Conservation (phyloP, 2,888 invertebrate genomes). For the Hipparchia sbordonii region DNA sequence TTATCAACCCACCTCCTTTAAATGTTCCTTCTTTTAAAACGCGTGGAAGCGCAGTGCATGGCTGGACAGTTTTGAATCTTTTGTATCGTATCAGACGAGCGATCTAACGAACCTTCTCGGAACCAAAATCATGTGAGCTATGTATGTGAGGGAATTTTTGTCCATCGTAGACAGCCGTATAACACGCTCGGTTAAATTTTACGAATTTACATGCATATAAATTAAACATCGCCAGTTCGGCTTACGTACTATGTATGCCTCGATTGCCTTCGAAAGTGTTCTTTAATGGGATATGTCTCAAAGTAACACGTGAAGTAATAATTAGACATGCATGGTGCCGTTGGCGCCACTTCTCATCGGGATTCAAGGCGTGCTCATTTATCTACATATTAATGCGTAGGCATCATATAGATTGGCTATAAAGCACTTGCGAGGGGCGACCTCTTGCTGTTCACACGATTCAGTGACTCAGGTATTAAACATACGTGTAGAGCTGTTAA, state of each 20-base stretch:
- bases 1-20: too few relatives aligned
- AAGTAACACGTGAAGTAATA: conserved; percentile 49
- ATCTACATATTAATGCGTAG: conserved; percentile 37
- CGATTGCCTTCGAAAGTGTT: conserved; percentile 24
- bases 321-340: conserved; percentile 61
- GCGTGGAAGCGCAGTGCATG: conserved; percentile 25
- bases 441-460: conserved; percentile 40
- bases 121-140: conserved; percentile 33
- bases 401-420: conserved; percentile 32
- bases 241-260: conserved; percentile 20
- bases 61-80: conserved; percentile 34
- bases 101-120: conserved; percentile 49
- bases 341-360: conserved; percentile 69
- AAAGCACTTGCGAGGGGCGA: conserved; percentile 33
- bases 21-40: conserved; percentile 27
- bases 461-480: conserved; percentile 31
- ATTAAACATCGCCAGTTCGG: conserved; percentile 13
- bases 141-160: conserved; percentile 22
- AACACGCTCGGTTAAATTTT: conserved; percentile 38
- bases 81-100: conserved; percentile 46
- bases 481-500: not conserved
- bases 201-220: conserved; percentile 32
- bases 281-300: conserved; percentile 28
- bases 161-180: conserved; percentile 35
- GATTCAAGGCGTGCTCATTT: conserved; percentile 57